Base-by-base conservation (phyloP, 2,888 invertebrate species). In the Drosophila mercatorum region DNA sequence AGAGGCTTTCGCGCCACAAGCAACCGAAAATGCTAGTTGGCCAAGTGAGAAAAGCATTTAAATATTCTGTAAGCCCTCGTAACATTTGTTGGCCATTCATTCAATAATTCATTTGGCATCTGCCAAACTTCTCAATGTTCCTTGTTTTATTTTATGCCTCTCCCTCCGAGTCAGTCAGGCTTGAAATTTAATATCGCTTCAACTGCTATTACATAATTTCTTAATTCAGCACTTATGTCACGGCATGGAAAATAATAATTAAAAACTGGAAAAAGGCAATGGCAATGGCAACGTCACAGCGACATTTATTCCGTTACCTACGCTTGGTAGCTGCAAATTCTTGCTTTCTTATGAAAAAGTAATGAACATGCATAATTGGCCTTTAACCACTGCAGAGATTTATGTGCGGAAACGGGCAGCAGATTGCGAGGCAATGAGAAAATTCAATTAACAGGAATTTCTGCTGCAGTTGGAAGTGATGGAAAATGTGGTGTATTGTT, bases 341-440 rank as follows among this genome's bases (percentile, higher is more conserved):
- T 11, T 31, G 26, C 28, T 72, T 31, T 34, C 28, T 72, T 47
- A 66, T 72, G 59, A 41, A 75, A 75, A 47, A 71, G 60, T 72
- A 77, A 75, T 75, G 63, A 77, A 72, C 67, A 60, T 57, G 56
- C 59, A 52, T 75, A 76, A 76, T 76, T 71, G 56, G 52, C 40
- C 44, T 63, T 46, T 47, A 53, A 49, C 46, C 38, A 36, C 8
- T 41, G 43, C 34, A n/a, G 34, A 40, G 52, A 68, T 58, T 68
- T 10, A 49, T 51, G 22, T 38, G 26, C 7, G 38, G 28, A 7
- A n/a, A 12, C 11, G 28, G 2, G 2, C 2, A 49, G 28, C 10
- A 3, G n/a, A 2, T 10, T 31, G 31, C 31, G 31, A 52, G 31
- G 1, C 10, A 57, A 36, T 57, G n/a, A 44, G 26, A 44, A 44